Evolutionary conservation across 2,888 invertebrate genomes (phyloP).

Genomic region (Cacoxenus indagator): DNA sequence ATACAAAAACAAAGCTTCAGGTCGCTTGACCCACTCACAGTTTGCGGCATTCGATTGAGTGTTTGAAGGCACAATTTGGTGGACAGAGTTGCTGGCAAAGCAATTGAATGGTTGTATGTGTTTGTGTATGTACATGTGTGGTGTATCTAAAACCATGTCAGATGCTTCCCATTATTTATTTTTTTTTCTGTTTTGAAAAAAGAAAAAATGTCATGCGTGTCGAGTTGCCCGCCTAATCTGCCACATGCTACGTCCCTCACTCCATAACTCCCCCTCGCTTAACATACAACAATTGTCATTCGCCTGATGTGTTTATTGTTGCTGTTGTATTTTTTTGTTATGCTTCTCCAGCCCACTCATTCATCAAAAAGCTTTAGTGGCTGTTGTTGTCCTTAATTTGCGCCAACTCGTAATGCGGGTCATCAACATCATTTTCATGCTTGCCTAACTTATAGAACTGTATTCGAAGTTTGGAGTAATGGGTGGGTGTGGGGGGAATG

Average conservation of each 20-base stretch:
- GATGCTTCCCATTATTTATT: not conserved
- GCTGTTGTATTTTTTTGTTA: not conserved
- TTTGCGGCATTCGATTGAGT: not conserved
- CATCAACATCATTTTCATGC: slow-evolving; percentile 28
- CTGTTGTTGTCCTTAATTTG: slow-evolving; percentile 56
- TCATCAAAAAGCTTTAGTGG: slow-evolving; percentile 20
- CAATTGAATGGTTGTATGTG: not conserved
- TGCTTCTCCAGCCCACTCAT: not conserved
- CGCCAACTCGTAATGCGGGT: slow-evolving; percentile 54
- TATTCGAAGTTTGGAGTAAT: not conserved
- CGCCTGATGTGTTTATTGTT: not conserved
- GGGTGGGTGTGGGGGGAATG: slow-evolving; percentile 33
- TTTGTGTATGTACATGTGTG: too few relatives aligned
- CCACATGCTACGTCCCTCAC: not conserved
- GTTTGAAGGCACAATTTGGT: not conserved
- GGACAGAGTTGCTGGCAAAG: not conserved
- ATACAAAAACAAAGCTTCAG: not conserved
- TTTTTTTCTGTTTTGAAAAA: not conserved
- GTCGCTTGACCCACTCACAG: not conserved
- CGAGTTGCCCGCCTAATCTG: not conserved
- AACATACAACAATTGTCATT: too few relatives aligned
- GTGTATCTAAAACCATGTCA: too few relatives aligned
- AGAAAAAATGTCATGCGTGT: not conserved
- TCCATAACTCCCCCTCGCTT: not conserved
- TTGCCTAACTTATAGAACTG: not conserved